Conservation (phyloP, 2,888 invertebrate genomes). For the Clunio marinus region DNA sequence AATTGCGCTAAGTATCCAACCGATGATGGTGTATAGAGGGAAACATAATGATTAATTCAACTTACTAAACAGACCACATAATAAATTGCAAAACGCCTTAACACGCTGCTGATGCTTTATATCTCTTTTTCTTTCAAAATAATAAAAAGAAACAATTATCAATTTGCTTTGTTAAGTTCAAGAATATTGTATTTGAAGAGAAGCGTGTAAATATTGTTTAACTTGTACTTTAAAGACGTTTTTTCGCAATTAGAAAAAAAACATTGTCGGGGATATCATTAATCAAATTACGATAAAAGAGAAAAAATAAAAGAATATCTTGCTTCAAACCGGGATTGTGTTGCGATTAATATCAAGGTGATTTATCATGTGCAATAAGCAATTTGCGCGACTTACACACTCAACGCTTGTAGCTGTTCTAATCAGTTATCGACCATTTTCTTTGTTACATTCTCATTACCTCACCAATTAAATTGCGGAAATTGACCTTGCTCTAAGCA, state of each 20-base stretch:
- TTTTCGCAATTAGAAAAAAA: background rate
- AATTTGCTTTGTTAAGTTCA: too few species aligned
- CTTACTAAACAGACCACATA: conserved; percentile 1
- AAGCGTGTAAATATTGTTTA: background rate
- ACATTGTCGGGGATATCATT: background rate
- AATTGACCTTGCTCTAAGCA: conserved; percentile 1
- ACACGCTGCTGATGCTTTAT: too few species aligned
- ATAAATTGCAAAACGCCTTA: background rate
- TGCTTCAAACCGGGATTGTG: background rate
- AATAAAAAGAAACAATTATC: too few species aligned
- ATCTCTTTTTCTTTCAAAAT: too few species aligned
- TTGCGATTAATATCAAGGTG: conserved; percentile 2
- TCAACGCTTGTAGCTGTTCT: background rate
- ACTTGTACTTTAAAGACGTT: background rate
- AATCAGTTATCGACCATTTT: conserved; percentile 17
- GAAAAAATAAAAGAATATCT: background rate
- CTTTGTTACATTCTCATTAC: conserved; percentile 21
- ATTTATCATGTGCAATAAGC: conserved; percentile 15
- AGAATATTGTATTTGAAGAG: background rate
- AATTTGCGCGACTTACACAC: background rate
- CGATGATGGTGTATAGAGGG: background rate
- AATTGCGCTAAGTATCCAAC: too few species aligned
- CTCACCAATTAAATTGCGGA: conserved; percentile 3
- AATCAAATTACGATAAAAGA: background rate
- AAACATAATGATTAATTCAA: background rate